These are phyloP conservation scores for Gymnoscelis rufifasciata DNA, from an alignment of 2,888 invertebrate genomes.

Conservation along the genomic window DNA sequence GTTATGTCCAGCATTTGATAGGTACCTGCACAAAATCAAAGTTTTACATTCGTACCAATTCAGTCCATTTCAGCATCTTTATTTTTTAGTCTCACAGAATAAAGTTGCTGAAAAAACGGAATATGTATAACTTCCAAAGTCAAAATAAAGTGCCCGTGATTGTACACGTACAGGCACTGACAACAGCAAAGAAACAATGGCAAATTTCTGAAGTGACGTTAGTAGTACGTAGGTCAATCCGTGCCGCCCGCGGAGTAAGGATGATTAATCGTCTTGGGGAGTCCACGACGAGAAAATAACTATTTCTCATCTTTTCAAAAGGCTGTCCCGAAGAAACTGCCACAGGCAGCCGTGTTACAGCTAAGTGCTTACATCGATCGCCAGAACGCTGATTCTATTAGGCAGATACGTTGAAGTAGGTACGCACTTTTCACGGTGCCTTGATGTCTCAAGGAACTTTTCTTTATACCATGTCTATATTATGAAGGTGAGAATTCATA, in stretches of 20 bases:
- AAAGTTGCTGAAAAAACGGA: no score
- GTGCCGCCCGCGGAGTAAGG: constrained; percentile 53
- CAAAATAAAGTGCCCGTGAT: no score
- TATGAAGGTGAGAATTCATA: no score
- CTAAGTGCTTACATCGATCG: constrained; percentile 55
- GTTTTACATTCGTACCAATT: no score
- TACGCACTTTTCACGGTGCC: constrained; percentile 20
- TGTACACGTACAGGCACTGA: no score
- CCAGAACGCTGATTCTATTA: constrained; percentile 43
- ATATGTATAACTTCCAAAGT: no score
- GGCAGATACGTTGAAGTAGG: constrained; percentile 31
- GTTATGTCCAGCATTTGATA: no score
- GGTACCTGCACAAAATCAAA: no score
- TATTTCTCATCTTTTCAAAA: constrained; percentile 72
- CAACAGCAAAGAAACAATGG: constrained; percentile 33
- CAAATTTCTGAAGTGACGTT: constrained; percentile 42
- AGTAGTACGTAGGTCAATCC: constrained; percentile 61
- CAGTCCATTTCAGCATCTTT: no score
- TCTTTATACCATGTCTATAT: constrained; percentile 4
- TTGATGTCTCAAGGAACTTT: constrained; percentile 2
- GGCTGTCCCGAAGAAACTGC: constrained; percentile 59
- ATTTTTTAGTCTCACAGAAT: no score
- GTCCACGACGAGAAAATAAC: constrained; percentile 63
- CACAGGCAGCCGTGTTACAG: constrained; percentile 54
- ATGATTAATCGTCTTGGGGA: constrained; percentile 68